phyloP scores from a whole-genome alignment of 2,888 invertebrate genomes.

The Pilophorus perplexus region DNA sequence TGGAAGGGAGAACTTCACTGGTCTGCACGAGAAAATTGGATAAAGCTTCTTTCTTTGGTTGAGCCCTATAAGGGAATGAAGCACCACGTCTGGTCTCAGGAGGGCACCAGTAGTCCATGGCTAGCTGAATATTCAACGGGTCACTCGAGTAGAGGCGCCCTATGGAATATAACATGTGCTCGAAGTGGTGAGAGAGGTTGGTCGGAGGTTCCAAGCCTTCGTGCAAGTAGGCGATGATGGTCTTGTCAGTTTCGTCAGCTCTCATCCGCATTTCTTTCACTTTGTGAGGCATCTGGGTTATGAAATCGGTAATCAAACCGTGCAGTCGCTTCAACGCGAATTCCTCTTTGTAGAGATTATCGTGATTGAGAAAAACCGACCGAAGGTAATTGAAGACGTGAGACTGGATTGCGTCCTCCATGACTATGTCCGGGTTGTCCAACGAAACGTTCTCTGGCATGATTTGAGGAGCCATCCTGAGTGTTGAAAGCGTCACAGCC shows the following conservation, averaged over 20 bases:
- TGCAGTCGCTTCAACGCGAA: slow-evolving; percentile 82
- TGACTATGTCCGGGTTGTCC: slow-evolving; percentile 49
- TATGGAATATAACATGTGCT: slow-evolving; percentile 75
- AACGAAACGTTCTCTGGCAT: slow-evolving; percentile 52
- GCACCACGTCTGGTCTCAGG: slow-evolving; percentile 52
- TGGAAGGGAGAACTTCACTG: slow-evolving; percentile 79
- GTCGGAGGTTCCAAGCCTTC: slow-evolving; percentile 53
- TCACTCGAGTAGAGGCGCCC: slow-evolving; percentile 76
- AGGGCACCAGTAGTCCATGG: slow-evolving; percentile 80
- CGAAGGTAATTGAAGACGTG: slow-evolving; percentile 78
- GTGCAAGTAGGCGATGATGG: slow-evolving; percentile 67
- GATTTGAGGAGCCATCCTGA: slow-evolving; percentile 60
- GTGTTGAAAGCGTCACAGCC: slow-evolving; percentile 64
- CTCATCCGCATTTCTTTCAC: slow-evolving; percentile 75
- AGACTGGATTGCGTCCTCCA: slow-evolving; percentile 75
- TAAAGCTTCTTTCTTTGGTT: slow-evolving; percentile 50
- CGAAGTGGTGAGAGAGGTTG: slow-evolving; percentile 74
- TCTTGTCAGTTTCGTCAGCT: slow-evolving; percentile 85
- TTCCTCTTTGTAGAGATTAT: slow-evolving; percentile 69
- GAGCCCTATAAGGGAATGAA: slow-evolving; percentile 52
- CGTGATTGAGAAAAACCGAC: slow-evolving; percentile 67
- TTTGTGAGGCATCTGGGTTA: slow-evolving; percentile 88
- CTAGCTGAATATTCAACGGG: slow-evolving; percentile 65
- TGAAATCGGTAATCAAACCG: slow-evolving; percentile 83
- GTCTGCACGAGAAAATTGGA: slow-evolving; percentile 74